Evolutionary conservation across 2,113 vertebrate genomes (phyloP), one percentile per base, ranked within the genome.

Genomic region (Mystacornis crossleyi): DNA sequence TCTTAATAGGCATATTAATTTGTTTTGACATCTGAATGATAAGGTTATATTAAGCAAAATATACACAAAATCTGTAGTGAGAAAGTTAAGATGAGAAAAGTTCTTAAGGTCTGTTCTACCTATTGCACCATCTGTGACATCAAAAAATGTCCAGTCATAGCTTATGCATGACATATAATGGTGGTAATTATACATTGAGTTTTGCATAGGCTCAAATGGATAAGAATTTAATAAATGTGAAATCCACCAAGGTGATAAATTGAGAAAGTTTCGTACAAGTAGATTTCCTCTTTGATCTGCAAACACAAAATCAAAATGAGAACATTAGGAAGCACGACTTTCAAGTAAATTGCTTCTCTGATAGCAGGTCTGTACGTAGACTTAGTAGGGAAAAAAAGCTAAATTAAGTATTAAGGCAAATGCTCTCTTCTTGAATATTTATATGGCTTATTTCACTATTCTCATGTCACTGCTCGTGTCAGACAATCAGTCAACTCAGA

Each of bases 201-300:
- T 97, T 93, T 97, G 93, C 93, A 75, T 80, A 84, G 95, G 66
- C 89, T 97, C 79, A 84, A 78, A 82, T 94, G 89, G 94, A 97
- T 98, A 97, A 97, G 80, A 83, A 96, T 98, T 97, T 97, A 97
- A 98, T 97, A 97, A 97, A 97, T 92, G 85, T 86, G 84, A 98
- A 97, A 96, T 95, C 95, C 90, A 92, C 89, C 96, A 96, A 86
- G 80, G 80, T 96, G 95, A 96, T 96, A 97, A 97, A 96, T 43
- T 67, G 94, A 92, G 89, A 81, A 97, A 94, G 40, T 69, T 97
- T 96, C 21, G 25, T 71, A 72, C 57, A 80, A 60, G 60, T 89
- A 94, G 82, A 97, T 97, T 97, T 86, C 62, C 57, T 98, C 75
- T 97, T 98, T 98, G 95, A 97, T 98, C 94, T 98, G 96, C 94